phyloP scores from a whole-genome alignment of 2,113 vertebrate genomes.

The Epinephelus moara region DNA sequence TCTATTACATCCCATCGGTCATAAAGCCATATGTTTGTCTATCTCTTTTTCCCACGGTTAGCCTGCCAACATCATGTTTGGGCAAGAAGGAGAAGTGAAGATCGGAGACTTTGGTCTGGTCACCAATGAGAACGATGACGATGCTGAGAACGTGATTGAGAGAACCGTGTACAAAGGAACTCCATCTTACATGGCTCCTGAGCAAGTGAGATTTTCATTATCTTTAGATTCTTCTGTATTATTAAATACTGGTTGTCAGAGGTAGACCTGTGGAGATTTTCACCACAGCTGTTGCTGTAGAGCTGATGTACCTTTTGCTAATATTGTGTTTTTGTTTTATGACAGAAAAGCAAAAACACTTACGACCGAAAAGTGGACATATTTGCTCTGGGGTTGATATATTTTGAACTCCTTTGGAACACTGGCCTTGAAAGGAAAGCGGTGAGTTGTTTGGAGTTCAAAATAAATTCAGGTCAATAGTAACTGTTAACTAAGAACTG shows the following conservation, averaged over 20 bases:
- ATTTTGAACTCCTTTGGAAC: constrained; percentile 87
- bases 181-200: constrained; percentile 82
- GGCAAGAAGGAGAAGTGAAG: constrained; percentile 82
- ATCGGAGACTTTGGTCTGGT: constrained; percentile 94
- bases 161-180: constrained; percentile 77
- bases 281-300: background rate
- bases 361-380: constrained; percentile 92
- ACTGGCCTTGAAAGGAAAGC: constrained; percentile 31
- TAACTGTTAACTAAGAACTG: background rate
- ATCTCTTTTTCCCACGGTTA: constrained; percentile 53
- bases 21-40: constrained; percentile 1
- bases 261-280: background rate
- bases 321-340: constrained; percentile 11
- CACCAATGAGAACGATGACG: constrained; percentile 68
- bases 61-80: constrained; percentile 92
- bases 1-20: background rate
- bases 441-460: constrained; percentile 60
- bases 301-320: background rate
- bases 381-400: constrained; percentile 90
- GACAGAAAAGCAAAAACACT: constrained; percentile 18
- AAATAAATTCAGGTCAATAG: background rate
- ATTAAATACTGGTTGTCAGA: background rate
- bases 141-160: constrained; percentile 46
- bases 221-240: background rate
- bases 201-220: constrained; percentile 71